Conservation (phyloP, 2,888 invertebrate species). For the Exocentrus adspersus region DNA sequence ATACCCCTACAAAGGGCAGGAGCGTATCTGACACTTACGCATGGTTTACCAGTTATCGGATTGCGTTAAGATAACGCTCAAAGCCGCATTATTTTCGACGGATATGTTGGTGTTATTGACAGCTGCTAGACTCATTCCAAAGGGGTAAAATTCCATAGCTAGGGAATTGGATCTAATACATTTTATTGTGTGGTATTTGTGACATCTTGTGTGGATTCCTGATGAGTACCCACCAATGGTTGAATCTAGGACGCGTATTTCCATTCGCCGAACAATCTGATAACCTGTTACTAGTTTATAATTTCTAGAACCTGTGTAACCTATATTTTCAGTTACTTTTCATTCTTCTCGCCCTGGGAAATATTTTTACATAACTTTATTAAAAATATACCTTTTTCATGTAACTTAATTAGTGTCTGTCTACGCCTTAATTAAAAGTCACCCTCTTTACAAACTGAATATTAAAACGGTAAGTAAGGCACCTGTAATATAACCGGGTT, state of each 20-base stretch:
- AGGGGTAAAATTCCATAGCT: slow-evolving; percentile 30
- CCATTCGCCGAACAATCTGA: background rate
- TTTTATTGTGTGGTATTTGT: slow-evolving; percentile 53
- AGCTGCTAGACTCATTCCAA: slow-evolving; percentile 24
- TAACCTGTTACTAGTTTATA: too few relatives aligned
- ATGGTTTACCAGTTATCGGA: slow-evolving; percentile 16
- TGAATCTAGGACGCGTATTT: background rate
- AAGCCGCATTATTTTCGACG: slow-evolving; percentile 23
- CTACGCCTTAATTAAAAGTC: too few relatives aligned
- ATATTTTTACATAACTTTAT: too few relatives aligned
- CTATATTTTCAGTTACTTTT: too few relatives aligned
- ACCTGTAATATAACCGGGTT: too few relatives aligned
- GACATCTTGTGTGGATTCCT: slow-evolving; percentile 51
- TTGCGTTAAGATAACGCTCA: slow-evolving; percentile 17
- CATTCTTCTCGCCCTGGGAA: too few relatives aligned
- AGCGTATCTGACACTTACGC: background rate
- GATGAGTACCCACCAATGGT: slow-evolving; percentile 37
- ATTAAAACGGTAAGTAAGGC: too few relatives aligned
- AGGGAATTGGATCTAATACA: slow-evolving; percentile 39
- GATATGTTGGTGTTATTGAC: slow-evolving; percentile 25
- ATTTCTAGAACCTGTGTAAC: too few relatives aligned
- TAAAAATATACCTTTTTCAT: too few relatives aligned
- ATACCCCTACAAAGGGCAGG: too few relatives aligned
- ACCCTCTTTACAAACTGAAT: too few relatives aligned
- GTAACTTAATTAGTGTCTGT: too few relatives aligned